Percentiles rank a stretch among this genome's conserved stretches.
These are phyloP conservation scores for Apodemus sylvaticus DNA, from an alignment of 2,113 vertebrate genomes.

Conservation along the genomic window DNA sequence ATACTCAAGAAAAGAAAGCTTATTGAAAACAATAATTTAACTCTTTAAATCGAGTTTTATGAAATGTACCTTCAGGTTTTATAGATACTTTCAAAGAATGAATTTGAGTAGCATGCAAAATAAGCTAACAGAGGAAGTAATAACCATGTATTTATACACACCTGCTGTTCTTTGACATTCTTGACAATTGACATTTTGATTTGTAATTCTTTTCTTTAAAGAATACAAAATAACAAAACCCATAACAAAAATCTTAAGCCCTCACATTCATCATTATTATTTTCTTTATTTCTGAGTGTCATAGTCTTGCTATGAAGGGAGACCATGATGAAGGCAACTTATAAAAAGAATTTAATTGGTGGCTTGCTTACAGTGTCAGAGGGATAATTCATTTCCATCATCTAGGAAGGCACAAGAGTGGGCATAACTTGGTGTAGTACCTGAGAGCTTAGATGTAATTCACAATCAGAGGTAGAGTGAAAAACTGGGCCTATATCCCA, in stretches of 20 bases:
- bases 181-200: not conserved
- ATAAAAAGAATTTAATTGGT: not conserved
- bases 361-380: not conserved
- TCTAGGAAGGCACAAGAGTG: not conserved
- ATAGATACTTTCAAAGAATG: not conserved
- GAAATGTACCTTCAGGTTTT: not conserved
- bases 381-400: not conserved
- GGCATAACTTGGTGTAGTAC: not conserved
- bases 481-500: not conserved
- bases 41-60: not conserved
- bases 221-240: not conserved
- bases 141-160: not conserved
- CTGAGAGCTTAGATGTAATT: not conserved
- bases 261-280: not conserved
- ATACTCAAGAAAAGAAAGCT: not conserved
- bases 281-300: constrained; percentile 12
- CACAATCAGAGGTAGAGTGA: not conserved
- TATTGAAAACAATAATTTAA: not conserved
- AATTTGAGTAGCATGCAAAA: not conserved
- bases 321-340: rapidly evolving
- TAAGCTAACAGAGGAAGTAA: not conserved
- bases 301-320: not conserved
- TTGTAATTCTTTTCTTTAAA: not conserved
- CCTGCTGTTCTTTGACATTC: not conserved
- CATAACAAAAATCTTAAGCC: not conserved